Evolutionary conservation across 2,888 invertebrate species (phyloP).

Genomic region (Metopia argyrocephala): DNA sequence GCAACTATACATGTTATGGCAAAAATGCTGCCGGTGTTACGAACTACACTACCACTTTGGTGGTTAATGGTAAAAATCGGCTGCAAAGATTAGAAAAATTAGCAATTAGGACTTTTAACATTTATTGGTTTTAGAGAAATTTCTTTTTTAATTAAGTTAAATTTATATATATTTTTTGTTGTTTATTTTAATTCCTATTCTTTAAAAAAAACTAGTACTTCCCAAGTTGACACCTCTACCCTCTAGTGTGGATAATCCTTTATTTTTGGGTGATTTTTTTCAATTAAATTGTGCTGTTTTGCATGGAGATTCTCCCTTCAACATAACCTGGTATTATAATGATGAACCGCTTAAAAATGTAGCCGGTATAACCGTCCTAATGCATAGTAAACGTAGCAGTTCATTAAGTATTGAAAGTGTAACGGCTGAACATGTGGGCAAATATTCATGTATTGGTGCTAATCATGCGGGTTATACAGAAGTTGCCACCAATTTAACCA

Average conservation of each 20-base stretch:
- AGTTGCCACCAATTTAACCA: conserved; percentile 73
- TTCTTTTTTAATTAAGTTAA: not conserved
- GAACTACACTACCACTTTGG: conserved; percentile 83
- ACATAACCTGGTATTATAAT: conserved; percentile 87
- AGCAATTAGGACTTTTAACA: too few relatives aligned
- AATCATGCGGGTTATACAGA: conserved; percentile 81
- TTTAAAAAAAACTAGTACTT: conserved; percentile 79
- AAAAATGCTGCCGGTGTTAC: conserved; percentile 83
- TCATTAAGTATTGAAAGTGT: conserved; percentile 83
- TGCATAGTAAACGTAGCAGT: conserved; percentile 82
- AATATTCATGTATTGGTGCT: conserved; percentile 86
- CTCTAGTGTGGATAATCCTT: conserved; percentile 81
- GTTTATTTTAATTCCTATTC: conserved; percentile 23
- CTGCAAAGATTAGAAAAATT: conserved; percentile 2
- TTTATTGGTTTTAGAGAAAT: not conserved
- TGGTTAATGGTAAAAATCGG: conserved; percentile 83
- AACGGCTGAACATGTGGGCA: conserved; percentile 84
- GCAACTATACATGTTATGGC: conserved; percentile 84
- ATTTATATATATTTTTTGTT: conserved; percentile 8
- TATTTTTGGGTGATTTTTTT: conserved; percentile 82
- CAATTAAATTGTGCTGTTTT: conserved; percentile 84
- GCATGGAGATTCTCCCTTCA: conserved; percentile 89
- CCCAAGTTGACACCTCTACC: conserved; percentile 83
- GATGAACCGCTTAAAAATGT: conserved; percentile 71
- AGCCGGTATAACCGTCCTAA: conserved; percentile 73